Percentiles rank a stretch among this genome's conserved stretches.
Evolutionary conservation across 2,113 vertebrate genomes (phyloP).

Genomic region (Hippopotamus amphibius): DNA sequence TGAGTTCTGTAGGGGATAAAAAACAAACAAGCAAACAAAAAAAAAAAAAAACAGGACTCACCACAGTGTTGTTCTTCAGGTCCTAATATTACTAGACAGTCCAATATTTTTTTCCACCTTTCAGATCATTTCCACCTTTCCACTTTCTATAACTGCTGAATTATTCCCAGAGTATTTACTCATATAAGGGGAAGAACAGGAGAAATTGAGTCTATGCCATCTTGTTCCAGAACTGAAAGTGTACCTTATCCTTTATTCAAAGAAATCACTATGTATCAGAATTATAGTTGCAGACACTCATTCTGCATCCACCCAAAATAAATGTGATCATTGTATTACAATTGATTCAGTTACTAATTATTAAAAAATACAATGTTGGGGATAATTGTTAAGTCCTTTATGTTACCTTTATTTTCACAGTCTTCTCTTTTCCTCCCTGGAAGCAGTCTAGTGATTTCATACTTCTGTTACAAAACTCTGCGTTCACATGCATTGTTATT

Average conservation of each 20-base stretch:
- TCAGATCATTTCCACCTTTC: background rate
- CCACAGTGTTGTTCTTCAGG: background rate
- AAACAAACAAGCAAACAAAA: background rate
- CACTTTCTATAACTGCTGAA: background rate
- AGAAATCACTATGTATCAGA: background rate
- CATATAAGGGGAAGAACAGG: background rate
- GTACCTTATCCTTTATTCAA: background rate
- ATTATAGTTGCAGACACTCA: background rate
- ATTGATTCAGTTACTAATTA: background rate
- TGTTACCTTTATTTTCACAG: background rate
- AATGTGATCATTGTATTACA: background rate
- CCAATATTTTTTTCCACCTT: background rate
- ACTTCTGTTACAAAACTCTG: background rate
- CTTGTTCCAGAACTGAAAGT: background rate
- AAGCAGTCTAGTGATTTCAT: background rate
- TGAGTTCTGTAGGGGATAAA: background rate
- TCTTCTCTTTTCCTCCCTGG: background rate
- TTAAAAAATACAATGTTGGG: background rate
- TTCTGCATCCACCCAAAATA: background rate
- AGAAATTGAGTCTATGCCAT: background rate
- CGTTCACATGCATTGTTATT: background rate
- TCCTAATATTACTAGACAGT: background rate
- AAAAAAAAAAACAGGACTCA: background rate
- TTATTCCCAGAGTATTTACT: background rate
- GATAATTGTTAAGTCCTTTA: background rate